Conservation (phyloP, 2,797 vertebrate genomes). For the Clarias pachynema region DNA sequence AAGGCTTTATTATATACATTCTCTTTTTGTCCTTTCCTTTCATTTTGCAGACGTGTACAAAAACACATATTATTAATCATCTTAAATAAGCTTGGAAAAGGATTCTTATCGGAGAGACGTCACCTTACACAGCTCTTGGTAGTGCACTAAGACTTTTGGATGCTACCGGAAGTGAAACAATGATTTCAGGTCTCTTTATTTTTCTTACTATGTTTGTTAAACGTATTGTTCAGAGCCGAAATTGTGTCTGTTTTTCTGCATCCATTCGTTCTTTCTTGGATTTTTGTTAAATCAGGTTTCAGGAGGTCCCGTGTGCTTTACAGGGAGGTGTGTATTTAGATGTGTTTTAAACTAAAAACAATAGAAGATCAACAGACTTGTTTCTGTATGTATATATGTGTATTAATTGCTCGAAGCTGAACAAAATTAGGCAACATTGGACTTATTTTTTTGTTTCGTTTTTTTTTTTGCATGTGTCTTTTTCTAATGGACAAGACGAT, state of each 20-base stretch:
- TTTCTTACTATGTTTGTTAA: background rate
- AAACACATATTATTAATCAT: background rate
- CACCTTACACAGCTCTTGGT: background rate
- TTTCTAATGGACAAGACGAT: conserved; percentile 79
- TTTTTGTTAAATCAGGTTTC: background rate
- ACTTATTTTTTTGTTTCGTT: conserved; percentile 63
- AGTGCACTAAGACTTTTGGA: conserved; percentile 18
- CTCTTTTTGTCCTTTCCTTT: background rate
- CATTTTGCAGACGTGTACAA: background rate
- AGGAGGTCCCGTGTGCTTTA: background rate
- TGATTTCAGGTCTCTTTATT: conserved; percentile 1
- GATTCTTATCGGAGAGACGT: background rate
- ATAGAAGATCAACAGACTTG: conserved; percentile 12
- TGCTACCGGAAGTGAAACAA: background rate
- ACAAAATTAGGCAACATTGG: conserved; percentile 73
- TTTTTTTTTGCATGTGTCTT: conserved; percentile 86
- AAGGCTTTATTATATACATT: background rate
- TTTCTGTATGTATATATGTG: conserved; percentile 75
- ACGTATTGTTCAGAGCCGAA: background rate
- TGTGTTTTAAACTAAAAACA: conserved; percentile 11
- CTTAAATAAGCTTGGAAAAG: background rate
- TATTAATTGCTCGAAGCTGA: conserved; percentile 80
- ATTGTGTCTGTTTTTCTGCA: background rate
- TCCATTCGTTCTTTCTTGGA: background rate
- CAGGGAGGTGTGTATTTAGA: conserved; percentile 7